Evolutionary conservation across 1,140 invertebrate genomes (phyloP), one percentile per base, ranked within the genome.

Genomic region (Panulirus ornatus): DNA sequence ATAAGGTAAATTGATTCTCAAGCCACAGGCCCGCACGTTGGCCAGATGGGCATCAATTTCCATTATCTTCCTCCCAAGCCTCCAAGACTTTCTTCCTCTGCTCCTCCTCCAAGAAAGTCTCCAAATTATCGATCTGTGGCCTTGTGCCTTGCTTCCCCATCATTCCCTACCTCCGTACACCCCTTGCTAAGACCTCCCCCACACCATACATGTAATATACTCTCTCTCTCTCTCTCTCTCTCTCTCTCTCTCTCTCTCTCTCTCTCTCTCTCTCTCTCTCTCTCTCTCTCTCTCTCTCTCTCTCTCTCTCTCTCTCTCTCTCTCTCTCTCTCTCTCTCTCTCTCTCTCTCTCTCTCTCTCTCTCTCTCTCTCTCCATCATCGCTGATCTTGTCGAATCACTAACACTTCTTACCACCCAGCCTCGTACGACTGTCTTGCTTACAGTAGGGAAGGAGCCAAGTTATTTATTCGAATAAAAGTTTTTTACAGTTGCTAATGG

Each of bases 191-290:
- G 51, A 22, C 22, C 9, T 58, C 51, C 9, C 9, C 9, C 22
- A 11, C 22, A 58, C 22, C 9, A 11, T 58, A 22, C 51, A 58
- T 9, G 9, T 22, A 11, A 11, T 22, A 11, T 22, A 11, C 51
- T 58, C 51, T 58, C 51, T 58, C 51, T 58, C 51, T 58, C 51
- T 58, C 51, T 58, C 51, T 58, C 51, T 58, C 51, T 58, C 51
- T 58, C 51, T 58, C 51, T 58, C 51, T 58, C 51, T 58, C 51
- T 58, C 51, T 58, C 51, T 58, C 51, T 58, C 51, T 58, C 51
- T 58, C 51, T 58, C 51, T 58, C 51, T 58, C 51, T 58, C 51
- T 58, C 51, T 58, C 51, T 58, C 51, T 58, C 51, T 58, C 51
- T 58, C 51, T 58, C 51, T 58, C 51, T 58, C 51, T 58, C 51